Base-by-base conservation (phyloP, 2,113 vertebrate genomes). In the Synodontis membranacea region DNA sequence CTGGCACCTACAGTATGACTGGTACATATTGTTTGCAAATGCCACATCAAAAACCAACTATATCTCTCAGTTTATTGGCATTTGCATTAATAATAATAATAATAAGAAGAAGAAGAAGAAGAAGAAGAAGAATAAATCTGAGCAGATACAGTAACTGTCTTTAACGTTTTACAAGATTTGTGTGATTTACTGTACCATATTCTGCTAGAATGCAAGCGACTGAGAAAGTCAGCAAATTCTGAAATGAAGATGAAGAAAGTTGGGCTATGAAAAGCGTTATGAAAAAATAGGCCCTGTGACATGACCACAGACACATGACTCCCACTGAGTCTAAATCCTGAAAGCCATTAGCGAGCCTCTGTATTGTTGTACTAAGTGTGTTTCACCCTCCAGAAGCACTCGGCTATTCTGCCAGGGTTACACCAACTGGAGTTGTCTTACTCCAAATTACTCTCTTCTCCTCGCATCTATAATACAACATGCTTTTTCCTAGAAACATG, bases 391-490 rank as follows among this genome's bases (percentile, higher is more conserved):
- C 19, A 68, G 23, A 83, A 50, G 2, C 17, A n/a, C 56, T 66
- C 4, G 52, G 37, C 80, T 46, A n/a, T 56, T 17, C 15, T 48
- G 7, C 60, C 37, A 60, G 54, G 75, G n/a, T 60, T 75, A 37
- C 54, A 14, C 52, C 60, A 64, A 42, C 15, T 39, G 68, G 74
- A 83, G 88, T 90, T 91, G 88, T 89, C 90, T 93, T 88, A 86
- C 84, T 86, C 60, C 78, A 81, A 58, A 62, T 85, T 88, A 86
- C 83, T 84, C 81, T 84, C 79, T 75, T 37, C 50, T 87, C 84
- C 28, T 88, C 82, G 82, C 87, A 88, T 90, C 88, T 83, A 85
- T 89, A 90, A 89, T 88, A 86, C 88, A 86, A 88, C 68, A 75
- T 86, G 91, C 89, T 86, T 87, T 83, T 54, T 84, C 4, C 70